A percentile compares a stretch with the other conserved stretches of the same genome.
phyloP scores from a whole-genome alignment of 2,797 vertebrate genomes.

The Artibeus jamaicensis region DNA sequence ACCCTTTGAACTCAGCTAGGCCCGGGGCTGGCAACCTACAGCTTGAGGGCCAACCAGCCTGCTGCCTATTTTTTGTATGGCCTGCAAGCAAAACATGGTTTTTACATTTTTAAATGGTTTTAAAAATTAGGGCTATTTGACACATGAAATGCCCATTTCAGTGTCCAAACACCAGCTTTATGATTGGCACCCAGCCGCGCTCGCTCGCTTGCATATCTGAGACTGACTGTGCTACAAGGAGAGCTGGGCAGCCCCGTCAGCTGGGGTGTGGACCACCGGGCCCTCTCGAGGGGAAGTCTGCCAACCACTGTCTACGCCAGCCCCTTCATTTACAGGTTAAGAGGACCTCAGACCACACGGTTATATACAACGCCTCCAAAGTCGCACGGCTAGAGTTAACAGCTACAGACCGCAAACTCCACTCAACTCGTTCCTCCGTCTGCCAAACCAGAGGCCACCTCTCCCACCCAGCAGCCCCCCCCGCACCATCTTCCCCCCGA shows the following conservation, averaged over 20 bases:
- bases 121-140: background rate
- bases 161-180: background rate
- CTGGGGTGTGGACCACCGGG: background rate
- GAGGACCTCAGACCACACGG: background rate
- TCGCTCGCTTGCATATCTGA: background rate
- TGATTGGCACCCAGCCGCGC: background rate
- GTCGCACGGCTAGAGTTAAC: background rate
- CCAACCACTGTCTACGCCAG: background rate
- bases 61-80: background rate
- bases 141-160: background rate
- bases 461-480: background rate
- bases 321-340: background rate
- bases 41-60: background rate
- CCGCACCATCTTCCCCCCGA: background rate
- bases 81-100: background rate
- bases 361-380: background rate
- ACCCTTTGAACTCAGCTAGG: background rate
- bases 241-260: background rate
- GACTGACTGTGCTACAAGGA: background rate
- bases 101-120: background rate
- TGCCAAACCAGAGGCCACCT: background rate
- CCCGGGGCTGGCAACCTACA: background rate
- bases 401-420: background rate
- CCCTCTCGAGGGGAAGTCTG: background rate
- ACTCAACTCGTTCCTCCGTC: background rate